Evolutionary conservation across 2,113 vertebrate species (phyloP).

Genomic region (Gavia stellata): DNA sequence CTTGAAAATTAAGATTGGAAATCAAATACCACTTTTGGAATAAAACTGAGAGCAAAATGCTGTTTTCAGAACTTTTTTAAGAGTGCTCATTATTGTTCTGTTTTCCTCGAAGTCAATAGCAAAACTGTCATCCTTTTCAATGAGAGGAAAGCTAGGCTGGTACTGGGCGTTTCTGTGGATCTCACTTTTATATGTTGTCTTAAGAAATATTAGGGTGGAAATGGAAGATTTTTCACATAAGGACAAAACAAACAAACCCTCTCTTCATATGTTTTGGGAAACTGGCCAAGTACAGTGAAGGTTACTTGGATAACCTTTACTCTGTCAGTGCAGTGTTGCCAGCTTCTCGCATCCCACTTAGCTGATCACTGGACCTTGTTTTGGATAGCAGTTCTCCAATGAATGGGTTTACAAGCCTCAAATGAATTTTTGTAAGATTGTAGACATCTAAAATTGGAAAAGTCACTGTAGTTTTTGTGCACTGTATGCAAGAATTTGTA

Average conservation of each 20-base stretch:
- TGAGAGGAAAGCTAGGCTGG: not conserved
- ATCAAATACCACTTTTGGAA: not conserved
- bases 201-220: not conserved
- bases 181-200: not conserved
- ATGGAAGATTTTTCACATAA: not conserved
- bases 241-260: not conserved
- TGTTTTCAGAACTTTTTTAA: not conserved
- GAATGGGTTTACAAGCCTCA: not conserved
- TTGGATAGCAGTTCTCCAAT: not conserved
- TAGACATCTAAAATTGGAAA: not conserved
- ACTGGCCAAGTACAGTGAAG: not conserved
- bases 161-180: not conserved
- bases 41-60: not conserved
- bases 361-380: not conserved
- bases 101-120: not conserved
- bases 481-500: not conserved
- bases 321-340: not conserved
- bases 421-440: not conserved
- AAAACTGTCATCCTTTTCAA: not conserved
- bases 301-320: not conserved
- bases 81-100: rapidly evolving
- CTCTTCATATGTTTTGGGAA: not conserved
- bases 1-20: not conserved
- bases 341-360: not conserved
- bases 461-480: not conserved